Evolutionary conservation across 2,797 vertebrate genomes (phyloP), one percentile per base, ranked within the genome.

Genomic region (Mareca strepera): DNA sequence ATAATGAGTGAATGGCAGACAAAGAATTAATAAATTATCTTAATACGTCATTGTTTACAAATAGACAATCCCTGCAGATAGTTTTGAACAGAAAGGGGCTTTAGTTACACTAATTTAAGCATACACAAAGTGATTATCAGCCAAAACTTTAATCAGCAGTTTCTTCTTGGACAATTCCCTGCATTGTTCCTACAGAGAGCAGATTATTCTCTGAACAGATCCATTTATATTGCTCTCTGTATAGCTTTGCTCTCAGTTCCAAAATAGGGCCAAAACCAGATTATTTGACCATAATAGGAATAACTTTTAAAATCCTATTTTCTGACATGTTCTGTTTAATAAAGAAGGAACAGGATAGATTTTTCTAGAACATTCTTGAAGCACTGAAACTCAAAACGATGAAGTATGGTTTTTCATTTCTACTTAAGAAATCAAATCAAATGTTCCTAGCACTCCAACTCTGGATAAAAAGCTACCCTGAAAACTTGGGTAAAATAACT

Each of bases 41-140:
- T 97, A 93, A 95, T 95, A 86, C 92, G 67, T 84, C 75, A 93
- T 96, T 96, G 89, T 96, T 96, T 96, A 94, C 83, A 95, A 96
- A 96, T 93, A 90, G 86, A 78, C 87, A 64, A 86, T 91, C 87
- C 79, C 60, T 76, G 46, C 79, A 97, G 92, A 96, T 83, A 76
- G 86, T 77, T 96, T 95, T 92, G 70, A 96, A 90, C 31, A 91
- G 94, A 90, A 95, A 93, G 62, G 52, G 82, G 50, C 3, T 94
- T 96, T 92, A 95, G 70, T 41, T 82, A 52, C 28, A 70, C 91
- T 94, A 94, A 96, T 76, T 96, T 88, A 92, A 89, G 93, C 83
- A 62, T 81, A 85, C 76, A 88, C 58, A 81, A 95, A 93, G 63
- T 56, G 59, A 95, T 96, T 93, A 96, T 66, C 46, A 87, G 46